Percentiles rank a stretch among this genome's conserved stretches.
These are phyloP conservation scores for Amphipyra berbera DNA, from an alignment of 2,888 invertebrate species.

Conservation along the genomic window DNA sequence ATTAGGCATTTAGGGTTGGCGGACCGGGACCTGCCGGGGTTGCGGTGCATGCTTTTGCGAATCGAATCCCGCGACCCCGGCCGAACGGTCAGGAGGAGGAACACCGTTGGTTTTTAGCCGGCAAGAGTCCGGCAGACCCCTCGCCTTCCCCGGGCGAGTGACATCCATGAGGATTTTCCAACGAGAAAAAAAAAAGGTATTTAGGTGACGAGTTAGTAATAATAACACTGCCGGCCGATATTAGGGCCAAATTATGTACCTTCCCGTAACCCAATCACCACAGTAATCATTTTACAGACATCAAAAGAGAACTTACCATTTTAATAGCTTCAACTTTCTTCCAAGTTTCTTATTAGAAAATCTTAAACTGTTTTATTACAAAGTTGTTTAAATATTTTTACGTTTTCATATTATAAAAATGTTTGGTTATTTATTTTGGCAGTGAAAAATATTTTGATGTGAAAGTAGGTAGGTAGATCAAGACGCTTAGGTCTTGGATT, in stretches of 20 bases:
- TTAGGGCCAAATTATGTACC: neutral
- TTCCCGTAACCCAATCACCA: neutral
- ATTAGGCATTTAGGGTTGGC: no score
- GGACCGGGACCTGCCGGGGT: no score
- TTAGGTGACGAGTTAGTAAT: neutral
- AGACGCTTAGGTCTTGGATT: constrained; percentile 15
- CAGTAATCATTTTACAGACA: neutral
- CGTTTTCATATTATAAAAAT: neutral
- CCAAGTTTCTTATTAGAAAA: neutral
- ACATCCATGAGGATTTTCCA: no score
- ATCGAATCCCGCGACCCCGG: no score
- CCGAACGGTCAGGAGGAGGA: no score
- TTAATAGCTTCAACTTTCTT: neutral
- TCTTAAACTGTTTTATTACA: neutral
- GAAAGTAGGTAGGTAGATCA: neutral
- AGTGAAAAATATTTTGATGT: constrained; percentile 22
- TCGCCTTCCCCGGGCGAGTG: no score
- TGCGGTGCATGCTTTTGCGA: no score
- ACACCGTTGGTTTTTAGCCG: no score
- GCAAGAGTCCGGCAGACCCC: no score
- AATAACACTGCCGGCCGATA: neutral
- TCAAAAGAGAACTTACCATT: neutral
- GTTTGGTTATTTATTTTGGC: constrained; percentile 2
- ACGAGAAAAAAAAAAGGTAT: no score
- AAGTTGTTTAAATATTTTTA: neutral